phyloP scores from a whole-genome alignment of 2,888 invertebrate genomes.

The Graphium colonna region DNA sequence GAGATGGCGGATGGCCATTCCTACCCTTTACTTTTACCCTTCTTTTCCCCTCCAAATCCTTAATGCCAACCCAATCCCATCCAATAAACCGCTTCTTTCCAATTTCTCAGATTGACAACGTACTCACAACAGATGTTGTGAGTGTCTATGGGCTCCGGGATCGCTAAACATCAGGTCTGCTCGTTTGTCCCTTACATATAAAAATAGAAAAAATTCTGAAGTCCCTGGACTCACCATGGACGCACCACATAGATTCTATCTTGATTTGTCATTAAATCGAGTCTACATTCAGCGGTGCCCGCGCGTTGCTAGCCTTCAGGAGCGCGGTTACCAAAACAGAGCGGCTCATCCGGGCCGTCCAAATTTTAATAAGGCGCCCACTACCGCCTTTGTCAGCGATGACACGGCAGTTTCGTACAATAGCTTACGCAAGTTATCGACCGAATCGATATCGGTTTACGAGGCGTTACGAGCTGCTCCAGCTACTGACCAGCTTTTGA shows the following conservation, averaged over 20 bases:
- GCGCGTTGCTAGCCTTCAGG: slow-evolving; percentile 42
- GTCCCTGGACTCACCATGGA: no score
- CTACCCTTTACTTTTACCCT: no score
- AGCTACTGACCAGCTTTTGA: slow-evolving; percentile 78
- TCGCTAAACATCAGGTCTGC: no score
- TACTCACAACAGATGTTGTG: no score
- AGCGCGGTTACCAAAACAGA: slow-evolving; percentile 75
- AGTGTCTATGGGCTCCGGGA: no score
- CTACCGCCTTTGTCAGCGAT: slow-evolving; percentile 74
- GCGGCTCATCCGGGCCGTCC: slow-evolving; percentile 69
- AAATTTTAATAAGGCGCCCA: slow-evolving; percentile 79
- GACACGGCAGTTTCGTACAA: slow-evolving; percentile 72
- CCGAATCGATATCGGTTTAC: slow-evolving; percentile 78
- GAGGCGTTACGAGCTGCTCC: slow-evolving; percentile 73
- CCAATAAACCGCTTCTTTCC: no score
- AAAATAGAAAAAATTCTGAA: no score
- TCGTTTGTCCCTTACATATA: no score
- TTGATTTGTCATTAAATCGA: slow-evolving; percentile 53
- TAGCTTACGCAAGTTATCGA: slow-evolving; percentile 77
- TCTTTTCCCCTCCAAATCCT: no score
- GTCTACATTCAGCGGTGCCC: slow-evolving; percentile 48
- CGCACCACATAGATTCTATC: slow-evolving; percentile 8
- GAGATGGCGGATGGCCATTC: no score
- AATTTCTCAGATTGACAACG: no score
- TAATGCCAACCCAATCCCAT: no score